Conservation (phyloP, 2,797 vertebrate genomes). For the Myotis pilosus region DNA sequence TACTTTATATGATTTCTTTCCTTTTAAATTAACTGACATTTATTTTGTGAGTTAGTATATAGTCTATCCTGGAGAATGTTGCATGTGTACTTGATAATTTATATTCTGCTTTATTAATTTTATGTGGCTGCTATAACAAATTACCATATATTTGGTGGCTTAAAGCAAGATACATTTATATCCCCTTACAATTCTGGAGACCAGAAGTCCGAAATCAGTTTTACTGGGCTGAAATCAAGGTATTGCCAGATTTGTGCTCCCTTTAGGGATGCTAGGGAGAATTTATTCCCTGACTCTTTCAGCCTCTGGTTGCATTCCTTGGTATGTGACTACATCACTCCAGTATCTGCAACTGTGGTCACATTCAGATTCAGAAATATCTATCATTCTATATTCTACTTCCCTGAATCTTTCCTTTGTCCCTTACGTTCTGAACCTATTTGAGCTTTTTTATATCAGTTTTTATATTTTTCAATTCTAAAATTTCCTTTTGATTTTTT, state of each 20-base stretch:
- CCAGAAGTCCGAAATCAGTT: not conserved
- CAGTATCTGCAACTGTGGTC: not conserved
- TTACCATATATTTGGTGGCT: not conserved
- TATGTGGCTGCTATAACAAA: not conserved
- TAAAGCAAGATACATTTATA: not conserved
- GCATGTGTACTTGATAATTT: not conserved
- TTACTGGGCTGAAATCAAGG: not conserved
- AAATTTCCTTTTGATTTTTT: not conserved
- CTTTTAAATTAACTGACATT: not conserved
- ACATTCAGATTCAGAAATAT: not conserved
- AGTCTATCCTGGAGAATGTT: not conserved
- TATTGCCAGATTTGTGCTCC: not conserved
- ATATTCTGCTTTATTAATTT: not conserved
- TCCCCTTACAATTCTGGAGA: not conserved
- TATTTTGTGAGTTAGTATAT: not conserved
- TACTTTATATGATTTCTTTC: not conserved
- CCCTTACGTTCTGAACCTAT: not conserved
- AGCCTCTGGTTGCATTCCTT: not conserved
- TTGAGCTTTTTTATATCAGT: not conserved
- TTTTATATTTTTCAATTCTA: conserved; percentile 2
- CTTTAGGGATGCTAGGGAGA: not conserved
- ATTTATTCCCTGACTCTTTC: not conserved
- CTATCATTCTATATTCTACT: not conserved
- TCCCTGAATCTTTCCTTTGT: not conserved
- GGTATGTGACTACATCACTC: not conserved